These are phyloP conservation scores for Setipinna tenuifilis DNA, from an alignment of 2,797 vertebrate species.

Conservation along the genomic window DNA sequence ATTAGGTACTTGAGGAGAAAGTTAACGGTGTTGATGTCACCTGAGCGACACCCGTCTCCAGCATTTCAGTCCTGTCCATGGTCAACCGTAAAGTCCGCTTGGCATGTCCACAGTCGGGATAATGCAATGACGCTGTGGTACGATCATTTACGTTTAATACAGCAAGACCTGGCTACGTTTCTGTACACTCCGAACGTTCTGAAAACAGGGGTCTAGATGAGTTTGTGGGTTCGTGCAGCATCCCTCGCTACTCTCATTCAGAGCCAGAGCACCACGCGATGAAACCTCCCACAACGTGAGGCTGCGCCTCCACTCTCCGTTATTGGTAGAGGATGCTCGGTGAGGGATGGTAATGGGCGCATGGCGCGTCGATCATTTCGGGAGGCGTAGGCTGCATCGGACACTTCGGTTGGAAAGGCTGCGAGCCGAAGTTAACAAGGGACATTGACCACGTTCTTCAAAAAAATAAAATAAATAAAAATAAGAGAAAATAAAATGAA, in stretches of 20 bases:
- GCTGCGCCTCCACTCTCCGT: constrained; percentile 32
- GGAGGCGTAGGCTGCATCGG: constrained; percentile 39
- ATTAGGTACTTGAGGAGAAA: constrained; percentile 45
- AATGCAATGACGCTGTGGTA: neutral
- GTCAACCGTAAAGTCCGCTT: neutral
- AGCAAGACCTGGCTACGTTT: neutral
- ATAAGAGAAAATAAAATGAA: no score
- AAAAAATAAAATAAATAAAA: no score
- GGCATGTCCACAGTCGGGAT: neutral
- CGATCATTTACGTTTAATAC: neutral
- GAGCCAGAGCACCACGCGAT: constrained; percentile 37
- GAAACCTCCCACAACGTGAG: constrained; percentile 42
- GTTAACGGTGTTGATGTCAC: constrained; percentile 44
- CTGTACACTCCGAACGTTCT: neutral
- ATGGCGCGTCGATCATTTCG: constrained; percentile 36
- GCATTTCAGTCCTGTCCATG: constrained; percentile 8
- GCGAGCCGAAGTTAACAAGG: constrained; percentile 1
- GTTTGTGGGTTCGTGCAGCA: constrained; percentile 45
- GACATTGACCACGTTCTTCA: neutral
- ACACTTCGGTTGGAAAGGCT: constrained; percentile 29
- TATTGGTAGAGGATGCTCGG: constrained; percentile 45
- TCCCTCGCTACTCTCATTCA: constrained; percentile 44
- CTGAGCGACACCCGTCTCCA: constrained; percentile 34
- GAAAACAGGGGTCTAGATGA: constrained; percentile 28
- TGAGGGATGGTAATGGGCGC: constrained; percentile 29